A percentile compares a stretch with the other conserved stretches of the same genome.
These are phyloP conservation scores for Papilio demoleus DNA, from an alignment of 2,888 invertebrate species.

Conservation along the genomic window DNA sequence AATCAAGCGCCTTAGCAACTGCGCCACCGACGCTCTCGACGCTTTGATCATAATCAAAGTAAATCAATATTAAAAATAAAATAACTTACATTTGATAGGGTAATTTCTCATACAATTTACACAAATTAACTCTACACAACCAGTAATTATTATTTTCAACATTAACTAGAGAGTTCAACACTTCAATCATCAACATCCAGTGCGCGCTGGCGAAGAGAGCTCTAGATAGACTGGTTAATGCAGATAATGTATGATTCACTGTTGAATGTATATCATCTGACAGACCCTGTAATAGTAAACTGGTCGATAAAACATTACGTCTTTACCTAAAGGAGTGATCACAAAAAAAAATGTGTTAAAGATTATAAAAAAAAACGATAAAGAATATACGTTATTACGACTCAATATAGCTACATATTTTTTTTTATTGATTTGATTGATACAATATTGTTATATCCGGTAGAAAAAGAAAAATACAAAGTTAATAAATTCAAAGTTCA, in stretches of 20 bases:
- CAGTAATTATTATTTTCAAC: conserved; percentile 91
- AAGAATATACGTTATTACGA: no score
- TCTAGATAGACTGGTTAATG: conserved; percentile 83
- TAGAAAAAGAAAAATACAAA: no score
- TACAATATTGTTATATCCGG: no score
- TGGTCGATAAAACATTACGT: background rate
- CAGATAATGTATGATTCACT: conserved; percentile 87
- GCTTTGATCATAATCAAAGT: background rate
- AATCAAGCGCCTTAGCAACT: no score
- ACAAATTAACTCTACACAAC: conserved; percentile 89
- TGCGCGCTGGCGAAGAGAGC: conserved; percentile 85
- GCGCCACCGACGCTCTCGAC: no score
- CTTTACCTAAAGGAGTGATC: background rate
- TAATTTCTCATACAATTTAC: conserved; percentile 70
- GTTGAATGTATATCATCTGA: conserved; percentile 90
- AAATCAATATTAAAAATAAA: background rate
- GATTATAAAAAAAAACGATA: no score
- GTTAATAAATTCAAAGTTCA: no score
- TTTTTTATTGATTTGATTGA: no score
- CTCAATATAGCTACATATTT: no score
- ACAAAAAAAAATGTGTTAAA: no score
- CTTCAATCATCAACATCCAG: conserved; percentile 79
- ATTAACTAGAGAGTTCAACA: conserved; percentile 85
- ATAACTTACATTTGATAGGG: conserved; percentile 69
- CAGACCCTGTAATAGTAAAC: conserved; percentile 81